Evolutionary conservation across 1,140 invertebrate genomes (phyloP).

Genomic region (Apocrypta bakeri): DNA sequence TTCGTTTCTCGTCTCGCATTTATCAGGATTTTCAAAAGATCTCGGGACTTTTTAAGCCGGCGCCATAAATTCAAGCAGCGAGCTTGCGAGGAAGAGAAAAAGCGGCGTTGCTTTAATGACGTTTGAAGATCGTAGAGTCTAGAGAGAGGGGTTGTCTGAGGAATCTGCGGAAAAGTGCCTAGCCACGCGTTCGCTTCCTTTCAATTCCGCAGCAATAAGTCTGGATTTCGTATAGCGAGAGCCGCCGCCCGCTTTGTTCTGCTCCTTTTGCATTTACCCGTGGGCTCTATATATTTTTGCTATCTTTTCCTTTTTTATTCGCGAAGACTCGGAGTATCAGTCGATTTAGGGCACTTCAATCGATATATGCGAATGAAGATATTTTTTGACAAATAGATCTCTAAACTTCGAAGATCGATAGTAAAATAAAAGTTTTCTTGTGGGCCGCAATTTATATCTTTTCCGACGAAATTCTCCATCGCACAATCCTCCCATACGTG

Average conservation of each 20-base stretch:
- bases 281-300: background rate
- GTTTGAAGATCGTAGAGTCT: constrained; percentile 57
- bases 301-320: background rate
- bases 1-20: constrained; percentile 58
- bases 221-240: constrained; percentile 20
- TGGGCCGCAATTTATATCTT: too few relatives aligned
- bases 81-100: constrained; percentile 28
- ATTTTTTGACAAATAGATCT: too few relatives aligned
- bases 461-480: background rate
- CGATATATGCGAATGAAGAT: background rate
- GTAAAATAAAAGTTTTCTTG: too few relatives aligned
- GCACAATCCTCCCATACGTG: background rate
- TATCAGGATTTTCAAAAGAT: constrained; percentile 72
- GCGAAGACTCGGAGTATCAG: background rate
- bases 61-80: constrained; percentile 64
- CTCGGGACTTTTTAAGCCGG: constrained; percentile 68
- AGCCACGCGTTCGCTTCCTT: constrained; percentile 19
- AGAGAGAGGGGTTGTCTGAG: constrained; percentile 2
- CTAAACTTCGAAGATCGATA: background rate
- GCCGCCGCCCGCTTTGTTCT: background rate
- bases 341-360: background rate
- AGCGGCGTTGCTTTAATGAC: constrained; percentile 58
- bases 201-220: constrained; percentile 48
- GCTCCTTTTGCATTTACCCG: constrained; percentile 17
- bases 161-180: constrained; percentile 41